phyloP scores from a whole-genome alignment of 2,797 vertebrate species.

The Sebastes taczanowskii region DNA sequence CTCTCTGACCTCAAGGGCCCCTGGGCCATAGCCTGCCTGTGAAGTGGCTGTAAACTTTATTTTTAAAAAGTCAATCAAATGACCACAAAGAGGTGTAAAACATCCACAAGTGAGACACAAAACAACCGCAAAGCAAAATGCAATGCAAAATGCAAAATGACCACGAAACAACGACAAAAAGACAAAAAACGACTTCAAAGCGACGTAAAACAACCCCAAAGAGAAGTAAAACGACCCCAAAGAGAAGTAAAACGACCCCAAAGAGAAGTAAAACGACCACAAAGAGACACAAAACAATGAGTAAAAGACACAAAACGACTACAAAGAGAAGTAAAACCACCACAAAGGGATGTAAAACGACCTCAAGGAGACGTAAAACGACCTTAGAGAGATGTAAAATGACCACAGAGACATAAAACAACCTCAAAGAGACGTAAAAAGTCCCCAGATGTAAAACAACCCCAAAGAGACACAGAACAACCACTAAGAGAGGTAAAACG shows the following conservation, averaged over 20 bases:
- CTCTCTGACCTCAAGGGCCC: neutral
- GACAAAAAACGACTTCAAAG: neutral
- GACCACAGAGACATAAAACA: no score
- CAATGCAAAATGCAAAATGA: no score
- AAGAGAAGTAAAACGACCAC: neutral
- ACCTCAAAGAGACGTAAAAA: no score
- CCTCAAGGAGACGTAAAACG: neutral
- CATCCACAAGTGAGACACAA: neutral
- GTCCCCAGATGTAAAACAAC: no score
- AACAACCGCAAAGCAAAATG: no score
- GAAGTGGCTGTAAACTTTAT: neutral
- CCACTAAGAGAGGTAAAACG: no score
- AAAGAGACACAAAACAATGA: neutral
- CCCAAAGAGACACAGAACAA: no score
- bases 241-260: neutral
- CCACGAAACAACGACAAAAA: neutral
- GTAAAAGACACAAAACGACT: neutral
- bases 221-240: no score
- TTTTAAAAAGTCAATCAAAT: neutral
- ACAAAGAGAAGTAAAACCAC: neutral
- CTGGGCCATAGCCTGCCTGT: neutral
- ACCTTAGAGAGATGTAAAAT: no score
- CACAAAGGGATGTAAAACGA: neutral
- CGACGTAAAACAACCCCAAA: neutral
- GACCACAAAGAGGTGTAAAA: neutral